phyloP scores from a whole-genome alignment of 2,113 vertebrate genomes.

The Phaetusa simplex region DNA sequence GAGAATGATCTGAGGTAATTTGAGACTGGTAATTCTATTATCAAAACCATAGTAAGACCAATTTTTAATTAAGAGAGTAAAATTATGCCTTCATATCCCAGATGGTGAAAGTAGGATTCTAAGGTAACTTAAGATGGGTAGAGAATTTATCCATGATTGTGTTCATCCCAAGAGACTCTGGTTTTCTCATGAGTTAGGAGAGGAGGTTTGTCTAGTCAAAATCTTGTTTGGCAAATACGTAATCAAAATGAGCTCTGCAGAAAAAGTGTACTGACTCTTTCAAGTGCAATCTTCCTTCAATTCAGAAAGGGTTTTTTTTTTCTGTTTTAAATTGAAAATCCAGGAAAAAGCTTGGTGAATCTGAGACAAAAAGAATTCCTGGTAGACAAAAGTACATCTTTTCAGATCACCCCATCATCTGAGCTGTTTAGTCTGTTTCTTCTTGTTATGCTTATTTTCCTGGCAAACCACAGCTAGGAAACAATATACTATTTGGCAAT shows the following conservation, averaged over 20 bases:
- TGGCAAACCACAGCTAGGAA: not conserved
- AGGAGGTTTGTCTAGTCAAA: not conserved
- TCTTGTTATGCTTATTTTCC: constrained; percentile 4
- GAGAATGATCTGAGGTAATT: not conserved
- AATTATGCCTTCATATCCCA: not conserved
- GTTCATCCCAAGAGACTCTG: not conserved
- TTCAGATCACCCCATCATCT: not conserved
- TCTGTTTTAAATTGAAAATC: not conserved
- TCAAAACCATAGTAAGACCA: not conserved
- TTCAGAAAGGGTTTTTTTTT: not conserved
- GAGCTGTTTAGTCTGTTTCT: constrained; percentile 27
- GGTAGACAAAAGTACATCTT: not conserved
- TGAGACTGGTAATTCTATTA: not conserved
- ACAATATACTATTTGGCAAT: not conserved
- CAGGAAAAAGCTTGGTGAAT: not conserved
- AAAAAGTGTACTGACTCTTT: not conserved
- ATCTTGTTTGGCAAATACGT: not conserved
- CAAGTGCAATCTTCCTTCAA: not conserved
- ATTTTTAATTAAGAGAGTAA: not conserved
- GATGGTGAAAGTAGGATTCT: not conserved
- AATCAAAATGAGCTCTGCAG: not conserved
- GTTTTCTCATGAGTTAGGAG: not conserved
- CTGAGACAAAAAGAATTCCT: not conserved
- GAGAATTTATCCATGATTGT: not conserved
- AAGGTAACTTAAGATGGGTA: not conserved